A percentile compares a stretch with the other conserved stretches of the same genome.
Conservation (phyloP, 2,113 vertebrate genomes). For the Actenoides hombroni region DNA sequence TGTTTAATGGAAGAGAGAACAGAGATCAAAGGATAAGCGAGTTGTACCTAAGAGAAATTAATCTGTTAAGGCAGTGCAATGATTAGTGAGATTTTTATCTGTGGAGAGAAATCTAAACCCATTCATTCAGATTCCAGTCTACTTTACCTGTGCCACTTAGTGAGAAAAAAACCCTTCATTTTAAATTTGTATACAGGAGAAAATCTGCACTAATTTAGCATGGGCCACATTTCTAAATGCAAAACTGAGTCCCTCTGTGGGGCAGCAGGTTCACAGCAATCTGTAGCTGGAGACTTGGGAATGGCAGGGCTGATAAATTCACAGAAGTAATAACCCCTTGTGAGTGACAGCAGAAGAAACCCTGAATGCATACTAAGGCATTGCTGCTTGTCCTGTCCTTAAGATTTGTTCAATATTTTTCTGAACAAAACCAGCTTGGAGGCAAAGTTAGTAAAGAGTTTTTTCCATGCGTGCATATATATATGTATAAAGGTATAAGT, state of each 20-base stretch:
- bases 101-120: background rate
- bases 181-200: background rate
- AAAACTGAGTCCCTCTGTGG: background rate
- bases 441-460: background rate
- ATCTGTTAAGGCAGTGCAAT: background rate
- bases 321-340: background rate
- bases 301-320: background rate
- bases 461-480: background rate
- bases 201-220: background rate
- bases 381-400: background rate
- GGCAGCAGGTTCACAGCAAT: background rate
- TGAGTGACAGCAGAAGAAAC: background rate
- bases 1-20: constrained; percentile 20
- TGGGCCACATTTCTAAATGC: background rate
- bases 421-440: background rate
- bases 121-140: constrained; percentile 1
- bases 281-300: background rate
- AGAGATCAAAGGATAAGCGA: background rate
- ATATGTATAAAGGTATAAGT: background rate
- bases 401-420: background rate
- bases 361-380: background rate
- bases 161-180: background rate
- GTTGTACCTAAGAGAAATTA: constrained; percentile 28
- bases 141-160: background rate
- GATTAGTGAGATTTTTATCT: constrained; percentile 34